phyloP scores from a whole-genome alignment of 2,797 vertebrate genomes.

The Gadopsis bispinosus region DNA sequence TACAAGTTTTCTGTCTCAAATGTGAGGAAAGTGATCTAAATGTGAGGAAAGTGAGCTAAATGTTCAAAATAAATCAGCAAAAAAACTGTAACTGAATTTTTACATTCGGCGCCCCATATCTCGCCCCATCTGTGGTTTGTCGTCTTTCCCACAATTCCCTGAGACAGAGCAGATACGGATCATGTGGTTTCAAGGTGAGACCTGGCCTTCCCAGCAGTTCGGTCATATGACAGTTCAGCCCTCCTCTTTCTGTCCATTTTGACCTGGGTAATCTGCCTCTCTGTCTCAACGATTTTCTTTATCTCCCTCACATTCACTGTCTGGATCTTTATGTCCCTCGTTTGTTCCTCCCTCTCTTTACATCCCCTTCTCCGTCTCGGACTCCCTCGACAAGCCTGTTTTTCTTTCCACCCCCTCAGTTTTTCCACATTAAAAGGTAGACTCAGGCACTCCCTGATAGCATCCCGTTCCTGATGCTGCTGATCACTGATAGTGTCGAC shows the following conservation, averaged over 20 bases:
- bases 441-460: constrained; percentile 52
- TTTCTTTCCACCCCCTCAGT: constrained; percentile 11
- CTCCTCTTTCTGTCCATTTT: constrained; percentile 30
- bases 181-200: constrained; percentile 66
- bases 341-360: constrained; percentile 20
- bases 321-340: constrained; percentile 36
- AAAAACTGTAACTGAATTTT: too few species aligned
- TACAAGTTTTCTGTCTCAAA: too few species aligned
- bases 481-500: constrained; percentile 23
- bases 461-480: constrained; percentile 13
- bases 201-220: constrained; percentile 45
- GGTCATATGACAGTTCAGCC: constrained; percentile 58
- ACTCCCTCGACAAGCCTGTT: neutral
- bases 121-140: neutral
- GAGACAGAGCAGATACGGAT: constrained; percentile 50
- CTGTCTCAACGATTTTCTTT: constrained; percentile 65
- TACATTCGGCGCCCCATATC: too few species aligned
- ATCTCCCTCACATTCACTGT: constrained; percentile 60
- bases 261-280: constrained; percentile 61
- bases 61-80: too few species aligned
- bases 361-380: constrained; percentile 1
- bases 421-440: constrained; percentile 39
- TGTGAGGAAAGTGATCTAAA: too few species aligned
- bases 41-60: too few species aligned
- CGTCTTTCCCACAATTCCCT: constrained; percentile 38